Percentiles rank a stretch among this genome's conserved stretches.
phyloP scores from a whole-genome alignment of 2,888 invertebrate species.

The Heliconius ismenius region DNA sequence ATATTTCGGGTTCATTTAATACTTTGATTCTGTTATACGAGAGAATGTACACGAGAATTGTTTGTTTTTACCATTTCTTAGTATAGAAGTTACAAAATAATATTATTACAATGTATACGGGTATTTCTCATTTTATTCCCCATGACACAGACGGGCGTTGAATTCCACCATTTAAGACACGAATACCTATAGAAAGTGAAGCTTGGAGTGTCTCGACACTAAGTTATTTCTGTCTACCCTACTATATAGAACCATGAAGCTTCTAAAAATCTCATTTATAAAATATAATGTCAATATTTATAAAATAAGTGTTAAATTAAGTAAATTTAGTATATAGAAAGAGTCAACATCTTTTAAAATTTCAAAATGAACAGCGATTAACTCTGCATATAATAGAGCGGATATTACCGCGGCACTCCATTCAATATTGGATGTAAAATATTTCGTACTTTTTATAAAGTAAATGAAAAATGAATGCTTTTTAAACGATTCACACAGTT shows the following conservation, averaged over 20 bases:
- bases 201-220: neutral
- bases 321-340: neutral
- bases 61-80: neutral
- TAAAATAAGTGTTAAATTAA: neutral
- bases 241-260: too few relatives aligned
- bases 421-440: slow-evolving; percentile 25
- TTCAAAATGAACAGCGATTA: slow-evolving; percentile 10
- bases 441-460: slow-evolving; percentile 15
- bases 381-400: slow-evolving; percentile 8
- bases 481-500: slow-evolving; percentile 13
- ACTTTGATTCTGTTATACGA: neutral
- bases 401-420: slow-evolving; percentile 9
- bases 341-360: neutral
- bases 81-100: neutral
- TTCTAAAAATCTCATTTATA: too few relatives aligned
- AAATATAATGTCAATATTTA: neutral
- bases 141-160: too few relatives aligned
- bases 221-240: neutral
- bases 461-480: slow-evolving; percentile 19
- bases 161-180: too few relatives aligned
- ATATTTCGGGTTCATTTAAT: neutral
- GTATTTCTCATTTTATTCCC: too few relatives aligned
- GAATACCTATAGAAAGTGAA: neutral
- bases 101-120: neutral
- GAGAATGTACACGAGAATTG: neutral